phyloP scores from a whole-genome alignment of 1,140 invertebrate genomes.

The Archegozetes longisetosus region DNA sequence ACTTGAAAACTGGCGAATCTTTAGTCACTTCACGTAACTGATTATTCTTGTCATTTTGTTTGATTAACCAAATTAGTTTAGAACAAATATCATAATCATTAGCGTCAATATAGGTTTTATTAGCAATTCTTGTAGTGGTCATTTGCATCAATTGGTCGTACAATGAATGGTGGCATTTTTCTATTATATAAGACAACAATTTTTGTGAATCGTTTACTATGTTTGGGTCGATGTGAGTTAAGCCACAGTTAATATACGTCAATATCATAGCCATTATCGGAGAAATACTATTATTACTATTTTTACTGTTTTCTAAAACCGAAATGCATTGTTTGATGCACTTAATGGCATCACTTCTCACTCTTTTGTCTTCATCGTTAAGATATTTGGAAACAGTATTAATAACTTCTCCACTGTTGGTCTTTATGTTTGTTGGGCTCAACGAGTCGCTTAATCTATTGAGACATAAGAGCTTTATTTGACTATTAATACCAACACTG shows the following conservation, averaged over 20 bases:
- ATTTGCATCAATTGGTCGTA: slow-evolving; percentile 10
- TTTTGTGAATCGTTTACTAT: slow-evolving; percentile 6
- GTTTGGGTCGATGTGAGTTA: slow-evolving; percentile 2
- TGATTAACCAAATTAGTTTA: background rate
- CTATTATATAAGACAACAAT: background rate
- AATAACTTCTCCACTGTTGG: slow-evolving; percentile 1
- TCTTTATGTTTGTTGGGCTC: background rate
- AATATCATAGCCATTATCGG: slow-evolving; percentile 3
- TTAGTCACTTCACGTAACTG: background rate
- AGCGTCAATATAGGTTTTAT: background rate
- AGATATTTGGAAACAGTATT: slow-evolving; percentile 1
- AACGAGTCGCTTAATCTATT: background rate
- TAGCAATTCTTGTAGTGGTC: background rate
- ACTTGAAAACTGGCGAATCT: background rate
- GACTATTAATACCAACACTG: background rate
- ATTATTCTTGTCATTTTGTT: background rate
- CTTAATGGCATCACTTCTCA: background rate
- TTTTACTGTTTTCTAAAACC: background rate
- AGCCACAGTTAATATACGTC: slow-evolving; percentile 8
- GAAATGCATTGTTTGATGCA: background rate
- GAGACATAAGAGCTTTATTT: slow-evolving; percentile 2
- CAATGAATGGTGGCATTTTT: background rate
- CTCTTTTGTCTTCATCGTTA: slow-evolving; percentile 4
- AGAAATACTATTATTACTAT: background rate
- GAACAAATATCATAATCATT: background rate